Conservation (phyloP, 2,113 vertebrate species). For the Oncorhynchus gorbuscha region DNA sequence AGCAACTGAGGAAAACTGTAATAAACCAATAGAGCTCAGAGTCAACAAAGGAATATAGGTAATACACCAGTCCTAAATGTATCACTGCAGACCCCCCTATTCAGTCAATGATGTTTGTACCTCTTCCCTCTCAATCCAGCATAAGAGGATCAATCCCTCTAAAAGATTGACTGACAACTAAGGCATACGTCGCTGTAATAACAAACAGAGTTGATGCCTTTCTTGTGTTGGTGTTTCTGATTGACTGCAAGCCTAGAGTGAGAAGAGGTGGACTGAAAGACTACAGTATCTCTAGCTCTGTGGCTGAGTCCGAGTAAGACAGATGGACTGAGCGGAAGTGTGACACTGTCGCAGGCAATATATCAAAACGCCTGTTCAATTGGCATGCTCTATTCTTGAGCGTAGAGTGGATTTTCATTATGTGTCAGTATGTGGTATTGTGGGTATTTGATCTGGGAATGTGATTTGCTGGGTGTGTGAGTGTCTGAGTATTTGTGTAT, state of each 20-base stretch:
- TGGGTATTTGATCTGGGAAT: slow-evolving; percentile 43
- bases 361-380: not conserved
- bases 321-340: not conserved
- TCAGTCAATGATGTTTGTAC: not conserved
- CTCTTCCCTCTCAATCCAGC: not conserved
- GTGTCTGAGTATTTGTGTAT: not conserved
- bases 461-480: not conserved
- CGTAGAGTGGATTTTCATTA: not conserved
- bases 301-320: too few species aligned
- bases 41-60: not conserved
- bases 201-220: slow-evolving; percentile 27
- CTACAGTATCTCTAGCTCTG: too few species aligned
- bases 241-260: slow-evolving; percentile 16
- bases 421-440: not conserved
- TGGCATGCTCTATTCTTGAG: too few species aligned
- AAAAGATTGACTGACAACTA: not conserved
- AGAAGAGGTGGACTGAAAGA: not conserved
- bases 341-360: too few species aligned
- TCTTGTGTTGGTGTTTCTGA: not conserved
- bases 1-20: slow-evolving; percentile 26
- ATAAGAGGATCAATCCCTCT: too few species aligned
- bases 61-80: not conserved
- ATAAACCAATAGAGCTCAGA: not conserved
- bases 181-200: slow-evolving; percentile 10
- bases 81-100: not conserved